These are phyloP conservation scores for Dasypolia templi DNA, from an alignment of 2,888 invertebrate genomes.

Conservation along the genomic window DNA sequence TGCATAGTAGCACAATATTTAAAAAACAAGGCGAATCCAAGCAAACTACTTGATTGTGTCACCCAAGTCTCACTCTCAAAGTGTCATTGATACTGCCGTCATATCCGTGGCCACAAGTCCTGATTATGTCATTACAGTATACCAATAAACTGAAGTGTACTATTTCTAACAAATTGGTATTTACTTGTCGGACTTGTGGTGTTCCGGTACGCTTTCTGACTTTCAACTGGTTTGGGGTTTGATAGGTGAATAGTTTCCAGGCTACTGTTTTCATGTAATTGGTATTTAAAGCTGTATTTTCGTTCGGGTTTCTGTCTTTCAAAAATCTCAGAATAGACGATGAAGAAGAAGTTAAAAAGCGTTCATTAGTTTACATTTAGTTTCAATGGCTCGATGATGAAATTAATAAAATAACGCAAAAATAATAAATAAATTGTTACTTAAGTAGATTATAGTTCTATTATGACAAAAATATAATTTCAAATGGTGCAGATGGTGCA, in stretches of 20 bases:
- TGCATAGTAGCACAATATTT: too few species aligned
- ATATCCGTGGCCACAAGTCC: constrained; percentile 18
- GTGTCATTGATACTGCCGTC: constrained; percentile 17
- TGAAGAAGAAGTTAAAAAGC: not conserved
- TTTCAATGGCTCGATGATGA: not conserved
- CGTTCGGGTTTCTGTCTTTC: too few species aligned
- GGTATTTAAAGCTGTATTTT: not conserved
- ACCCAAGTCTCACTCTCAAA: not conserved
- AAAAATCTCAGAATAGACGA: not conserved
- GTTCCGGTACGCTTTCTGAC: constrained; percentile 54
- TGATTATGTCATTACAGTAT: constrained; percentile 32
- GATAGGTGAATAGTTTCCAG: not conserved
- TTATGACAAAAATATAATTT: not conserved
- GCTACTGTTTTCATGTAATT: not conserved
- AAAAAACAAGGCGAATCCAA: not conserved
- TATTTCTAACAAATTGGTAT: constrained; percentile 57
- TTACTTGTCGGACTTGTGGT: constrained; percentile 25
- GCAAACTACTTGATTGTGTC: not conserved
- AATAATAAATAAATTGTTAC: not conserved
- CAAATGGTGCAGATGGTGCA: not conserved
- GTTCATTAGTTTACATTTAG: not conserved
- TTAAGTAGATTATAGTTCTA: not conserved
- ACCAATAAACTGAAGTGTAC: constrained; percentile 30
- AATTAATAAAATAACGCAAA: not conserved
- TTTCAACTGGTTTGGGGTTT: constrained; percentile 52